Percentiles rank a stretch among this genome's conserved stretches.
These are phyloP conservation scores for Timandra comae DNA, from an alignment of 2,888 invertebrate genomes.

Conservation along the genomic window DNA sequence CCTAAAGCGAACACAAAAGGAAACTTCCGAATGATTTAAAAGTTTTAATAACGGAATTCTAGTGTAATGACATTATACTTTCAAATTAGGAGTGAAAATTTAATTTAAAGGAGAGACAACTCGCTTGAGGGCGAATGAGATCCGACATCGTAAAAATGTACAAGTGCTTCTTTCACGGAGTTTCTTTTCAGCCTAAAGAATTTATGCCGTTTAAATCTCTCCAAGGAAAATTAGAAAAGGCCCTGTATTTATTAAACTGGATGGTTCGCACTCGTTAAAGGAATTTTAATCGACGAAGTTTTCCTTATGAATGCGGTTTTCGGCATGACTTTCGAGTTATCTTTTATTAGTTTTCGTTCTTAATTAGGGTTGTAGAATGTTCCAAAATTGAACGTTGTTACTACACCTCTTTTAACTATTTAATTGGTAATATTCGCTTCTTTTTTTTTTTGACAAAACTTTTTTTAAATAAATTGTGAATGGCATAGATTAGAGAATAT, in stretches of 20 bases:
- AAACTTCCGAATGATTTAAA: slow-evolving; percentile 75
- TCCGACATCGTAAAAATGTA: slow-evolving; percentile 72
- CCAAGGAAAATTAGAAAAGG: slow-evolving; percentile 69
- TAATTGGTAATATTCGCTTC: not conserved
- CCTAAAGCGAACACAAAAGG: slow-evolving; percentile 53
- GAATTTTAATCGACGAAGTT: slow-evolving; percentile 73
- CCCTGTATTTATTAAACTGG: slow-evolving; percentile 71
- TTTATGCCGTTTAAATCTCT: slow-evolving; percentile 73
- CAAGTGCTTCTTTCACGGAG: slow-evolving; percentile 70
- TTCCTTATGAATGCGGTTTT: slow-evolving; percentile 70
- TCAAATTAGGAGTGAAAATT: slow-evolving; percentile 79
- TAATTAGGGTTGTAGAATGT: slow-evolving; percentile 67
- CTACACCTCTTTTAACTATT: slow-evolving; percentile 32
- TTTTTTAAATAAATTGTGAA: no score
- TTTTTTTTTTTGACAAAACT: no score
- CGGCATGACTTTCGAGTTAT: slow-evolving; percentile 62
- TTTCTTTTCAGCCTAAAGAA: slow-evolving; percentile 73
- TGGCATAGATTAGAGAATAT: no score
- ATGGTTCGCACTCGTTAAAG: slow-evolving; percentile 70
- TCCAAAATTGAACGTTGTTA: slow-evolving; percentile 56
- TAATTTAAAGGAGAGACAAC: slow-evolving; percentile 77
- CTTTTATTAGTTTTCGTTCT: slow-evolving; percentile 67
- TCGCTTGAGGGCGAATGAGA: slow-evolving; percentile 69
- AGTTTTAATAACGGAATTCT: slow-evolving; percentile 77
- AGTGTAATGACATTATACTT: slow-evolving; percentile 78